Evolutionary conservation across 2,888 invertebrate species (phyloP).

Genomic region (Cotesia congregata): DNA sequence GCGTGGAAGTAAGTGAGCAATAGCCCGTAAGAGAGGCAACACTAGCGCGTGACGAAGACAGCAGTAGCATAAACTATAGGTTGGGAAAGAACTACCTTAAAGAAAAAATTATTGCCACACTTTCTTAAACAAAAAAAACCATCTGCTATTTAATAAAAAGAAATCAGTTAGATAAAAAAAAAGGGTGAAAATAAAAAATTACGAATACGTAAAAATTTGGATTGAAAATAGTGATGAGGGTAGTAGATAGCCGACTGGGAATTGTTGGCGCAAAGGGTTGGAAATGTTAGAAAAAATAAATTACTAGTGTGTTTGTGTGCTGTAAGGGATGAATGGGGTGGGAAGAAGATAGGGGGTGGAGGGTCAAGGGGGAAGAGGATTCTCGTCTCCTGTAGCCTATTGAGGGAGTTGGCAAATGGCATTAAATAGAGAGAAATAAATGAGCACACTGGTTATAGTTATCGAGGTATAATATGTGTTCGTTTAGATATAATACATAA

Average conservation of each 20-base stretch:
- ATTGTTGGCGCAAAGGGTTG: not conserved
- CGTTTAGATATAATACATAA: constrained; percentile 66
- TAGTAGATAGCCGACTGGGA: not conserved
- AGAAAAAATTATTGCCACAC: too few species aligned
- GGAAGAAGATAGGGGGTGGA: constrained; percentile 14
- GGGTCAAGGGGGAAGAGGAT: not conserved
- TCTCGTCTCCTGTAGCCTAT: constrained; percentile 5
- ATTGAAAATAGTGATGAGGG: not conserved
- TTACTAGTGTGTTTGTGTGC: constrained; percentile 40
- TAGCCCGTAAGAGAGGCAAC: too few species aligned
- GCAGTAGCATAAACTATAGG: too few species aligned
- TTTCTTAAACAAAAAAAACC: too few species aligned
- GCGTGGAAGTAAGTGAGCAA: too few species aligned
- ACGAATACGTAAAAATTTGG: too few species aligned
- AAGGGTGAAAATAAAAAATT: too few species aligned
- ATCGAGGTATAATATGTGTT: constrained; percentile 68
- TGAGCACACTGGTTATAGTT: constrained; percentile 56
- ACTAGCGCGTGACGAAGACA: too few species aligned
- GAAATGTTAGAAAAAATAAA: constrained; percentile 49
- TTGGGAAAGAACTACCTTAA: too few species aligned
- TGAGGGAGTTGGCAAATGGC: constrained; percentile 21
- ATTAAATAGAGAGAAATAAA: constrained; percentile 41
- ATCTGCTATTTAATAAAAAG: too few species aligned
- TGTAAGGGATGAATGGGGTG: not conserved
- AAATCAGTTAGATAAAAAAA: too few species aligned